Conservation (phyloP, 2,888 invertebrate genomes). For the Andrena bicolor region DNA sequence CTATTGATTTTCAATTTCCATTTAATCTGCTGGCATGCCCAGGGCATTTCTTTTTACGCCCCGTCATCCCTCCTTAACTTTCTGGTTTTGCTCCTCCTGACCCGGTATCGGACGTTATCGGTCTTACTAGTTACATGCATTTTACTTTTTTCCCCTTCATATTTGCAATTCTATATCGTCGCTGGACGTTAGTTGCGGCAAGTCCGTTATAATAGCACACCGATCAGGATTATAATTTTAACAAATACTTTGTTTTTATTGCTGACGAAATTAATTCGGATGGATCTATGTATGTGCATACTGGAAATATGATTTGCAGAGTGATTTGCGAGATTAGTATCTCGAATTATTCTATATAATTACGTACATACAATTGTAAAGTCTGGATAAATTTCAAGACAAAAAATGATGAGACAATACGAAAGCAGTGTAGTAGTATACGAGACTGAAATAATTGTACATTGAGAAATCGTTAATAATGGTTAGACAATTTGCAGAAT, state of each 20-base stretch:
- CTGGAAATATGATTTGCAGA: too few species aligned
- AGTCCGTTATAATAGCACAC: not conserved
- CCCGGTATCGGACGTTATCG: not conserved
- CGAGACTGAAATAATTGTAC: too few species aligned
- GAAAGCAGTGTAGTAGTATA: too few species aligned
- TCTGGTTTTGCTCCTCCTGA: not conserved
- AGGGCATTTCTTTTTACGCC: slow-evolving; percentile 1
- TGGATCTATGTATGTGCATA: too few species aligned
- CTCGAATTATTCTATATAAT: too few species aligned
- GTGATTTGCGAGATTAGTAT: too few species aligned
- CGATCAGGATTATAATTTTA: not conserved
- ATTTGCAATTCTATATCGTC: slow-evolving; percentile 16
- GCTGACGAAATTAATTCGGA: too few species aligned
- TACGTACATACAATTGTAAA: too few species aligned
- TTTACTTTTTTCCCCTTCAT: not conserved
- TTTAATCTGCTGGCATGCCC: not conserved
- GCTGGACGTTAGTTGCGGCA: not conserved
- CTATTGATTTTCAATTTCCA: slow-evolving; percentile 42
- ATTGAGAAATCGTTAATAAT: too few species aligned
- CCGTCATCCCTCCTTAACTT: not conserved
- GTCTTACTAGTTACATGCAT: not conserved
- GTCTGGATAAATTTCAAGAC: too few species aligned
- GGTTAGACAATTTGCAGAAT: too few species aligned
- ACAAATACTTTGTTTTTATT: not conserved
- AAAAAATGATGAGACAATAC: too few species aligned